Evolutionary conservation across 2,113 vertebrate species (phyloP), one percentile per base, ranked within the genome.

Genomic region (Vombatus ursinus): DNA sequence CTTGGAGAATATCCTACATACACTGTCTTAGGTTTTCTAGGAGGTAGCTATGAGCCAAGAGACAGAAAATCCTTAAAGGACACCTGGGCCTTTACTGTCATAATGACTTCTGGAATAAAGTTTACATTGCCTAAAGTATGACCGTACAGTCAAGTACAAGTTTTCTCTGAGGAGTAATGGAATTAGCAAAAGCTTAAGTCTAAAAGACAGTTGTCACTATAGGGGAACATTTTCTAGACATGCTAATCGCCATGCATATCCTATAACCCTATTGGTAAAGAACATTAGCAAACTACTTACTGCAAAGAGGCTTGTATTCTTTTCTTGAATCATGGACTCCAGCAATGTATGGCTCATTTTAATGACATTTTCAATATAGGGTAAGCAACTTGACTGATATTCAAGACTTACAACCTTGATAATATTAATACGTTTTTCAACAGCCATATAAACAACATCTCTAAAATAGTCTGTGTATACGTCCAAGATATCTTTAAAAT

Each of bases 331-430:
- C 90, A 97, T 51, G 89, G 90, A 90, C 90, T 91, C 94, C 93
- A 99, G 91, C 50, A 96, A 90, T 10, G 52, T 44, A 89, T 98
- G 93, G 68, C 96, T 97, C 90, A 50, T 93, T 23, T 93, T 90
- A 94, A 98, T n/a, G 54, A 98, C 53, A n/a, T 9, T 51, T 94
- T 98, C 97, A 93, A 98, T 95, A 96, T 97, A 98, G 0, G 95
- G 98, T 51, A 99, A 89, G 89, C 98, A 98, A n/a, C 95, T 90
- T 84, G 90, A 96, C 94, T 98, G 98, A 93, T 95, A 98, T 28
- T 97, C 95, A 49, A 95, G 93, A 90, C 90, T 98, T 28, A 91
- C 24, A 37, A 98, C 97, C 3, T 95, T 97, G 94, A 98, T 98
- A 94, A 97, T 97, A 77, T 7, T 11, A 24, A 98, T 97, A 0